phyloP scores from a whole-genome alignment of 2,888 invertebrate genomes.

The Watsonalla cultraria region DNA sequence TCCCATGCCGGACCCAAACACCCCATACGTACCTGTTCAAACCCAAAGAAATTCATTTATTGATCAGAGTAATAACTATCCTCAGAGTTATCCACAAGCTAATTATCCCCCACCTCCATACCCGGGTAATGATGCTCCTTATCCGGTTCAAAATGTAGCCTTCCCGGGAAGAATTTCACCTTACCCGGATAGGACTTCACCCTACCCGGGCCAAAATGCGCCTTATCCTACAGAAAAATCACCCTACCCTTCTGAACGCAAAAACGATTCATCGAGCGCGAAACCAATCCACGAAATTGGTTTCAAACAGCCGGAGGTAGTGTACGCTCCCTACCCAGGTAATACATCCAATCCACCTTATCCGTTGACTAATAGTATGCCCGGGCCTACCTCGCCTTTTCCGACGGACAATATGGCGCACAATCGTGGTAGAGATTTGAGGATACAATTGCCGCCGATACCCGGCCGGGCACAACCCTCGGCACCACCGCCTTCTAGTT shows the following conservation, averaged over 20 bases:
- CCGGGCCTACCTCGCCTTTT: background rate
- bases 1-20: slow-evolving; percentile 30
- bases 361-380: background rate
- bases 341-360: background rate
- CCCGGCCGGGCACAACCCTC: background rate
- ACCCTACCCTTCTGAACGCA: background rate
- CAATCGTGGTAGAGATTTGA: background rate
- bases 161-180: slow-evolving; percentile 1
- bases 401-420: background rate
- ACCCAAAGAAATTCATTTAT: background rate
- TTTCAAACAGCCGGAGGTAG: background rate
- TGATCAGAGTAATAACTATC: background rate
- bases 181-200: background rate
- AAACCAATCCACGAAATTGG: background rate
- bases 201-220: background rate
- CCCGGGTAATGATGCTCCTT: background rate
- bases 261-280: background rate
- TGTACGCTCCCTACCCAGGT: background rate
- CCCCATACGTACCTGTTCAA: background rate
- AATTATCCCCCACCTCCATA: background rate
- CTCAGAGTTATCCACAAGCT: background rate
- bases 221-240: background rate
- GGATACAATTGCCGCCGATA: background rate
- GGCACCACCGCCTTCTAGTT: background rate
- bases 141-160: background rate